A percentile compares a stretch with the other conserved stretches of the same genome.
phyloP scores from a whole-genome alignment of 2,888 invertebrate genomes.

The Lithodes maja region DNA sequence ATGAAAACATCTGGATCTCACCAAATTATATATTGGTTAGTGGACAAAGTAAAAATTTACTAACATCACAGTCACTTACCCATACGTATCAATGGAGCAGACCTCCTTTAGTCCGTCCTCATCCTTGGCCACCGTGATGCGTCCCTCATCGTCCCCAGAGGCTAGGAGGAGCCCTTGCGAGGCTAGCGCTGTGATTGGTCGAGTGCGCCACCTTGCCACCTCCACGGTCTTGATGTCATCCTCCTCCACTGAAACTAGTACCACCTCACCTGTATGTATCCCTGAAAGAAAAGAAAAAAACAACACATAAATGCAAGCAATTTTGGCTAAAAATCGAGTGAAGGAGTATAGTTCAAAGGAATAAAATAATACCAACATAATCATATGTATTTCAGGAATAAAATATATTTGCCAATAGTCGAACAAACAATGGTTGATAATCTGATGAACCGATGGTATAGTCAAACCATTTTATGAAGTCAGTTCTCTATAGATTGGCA shows the following conservation, averaged over 20 bases:
- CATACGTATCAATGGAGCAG: conserved; percentile 71
- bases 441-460: too few species aligned
- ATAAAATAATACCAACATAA: too few species aligned
- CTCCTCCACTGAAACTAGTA: conserved; percentile 39
- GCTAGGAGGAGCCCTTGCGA: conserved; percentile 52
- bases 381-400: too few species aligned
- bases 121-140: conserved; percentile 73
- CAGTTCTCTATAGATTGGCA: too few species aligned
- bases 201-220: conserved; percentile 48
- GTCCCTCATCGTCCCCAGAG: conserved; percentile 73
- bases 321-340: background rate
- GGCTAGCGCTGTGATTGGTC: conserved; percentile 65
- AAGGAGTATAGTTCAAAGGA: background rate
- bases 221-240: conserved; percentile 19
- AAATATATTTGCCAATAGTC: too few species aligned
- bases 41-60: too few species aligned
- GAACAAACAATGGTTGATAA: too few species aligned
- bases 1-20: too few species aligned
- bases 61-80: conserved; percentile 26
- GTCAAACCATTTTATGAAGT: too few species aligned
- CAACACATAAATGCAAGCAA: background rate
- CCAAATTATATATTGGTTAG: too few species aligned
- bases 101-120: conserved; percentile 70
- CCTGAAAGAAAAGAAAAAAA: conserved; percentile 7
- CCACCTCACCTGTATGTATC: conserved; percentile 53